Conservation (phyloP, 1,140 invertebrate species). For the Mizuhopecten yessoensis region DNA sequence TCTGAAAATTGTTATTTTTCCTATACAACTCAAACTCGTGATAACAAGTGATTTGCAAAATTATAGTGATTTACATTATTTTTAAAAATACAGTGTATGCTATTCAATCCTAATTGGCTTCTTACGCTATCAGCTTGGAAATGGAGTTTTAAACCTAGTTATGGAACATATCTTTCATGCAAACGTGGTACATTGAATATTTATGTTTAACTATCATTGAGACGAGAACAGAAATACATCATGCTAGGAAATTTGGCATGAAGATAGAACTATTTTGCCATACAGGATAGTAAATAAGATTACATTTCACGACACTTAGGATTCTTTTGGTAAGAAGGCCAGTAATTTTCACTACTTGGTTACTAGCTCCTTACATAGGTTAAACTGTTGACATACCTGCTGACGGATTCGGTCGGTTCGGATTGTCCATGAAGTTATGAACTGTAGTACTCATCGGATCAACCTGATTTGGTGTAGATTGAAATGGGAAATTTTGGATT, state of each 20-base stretch:
- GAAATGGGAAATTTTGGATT: conserved; percentile 39
- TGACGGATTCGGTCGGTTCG: background rate
- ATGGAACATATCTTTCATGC: too few relatives aligned
- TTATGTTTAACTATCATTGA: background rate
- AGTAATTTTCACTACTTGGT: background rate
- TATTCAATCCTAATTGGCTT: too few relatives aligned
- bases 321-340: background rate
- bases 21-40: too few relatives aligned
- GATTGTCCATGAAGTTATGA: conserved; percentile 27
- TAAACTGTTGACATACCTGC: conserved; percentile 25
- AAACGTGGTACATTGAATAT: too few relatives aligned
- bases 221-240: background rate
- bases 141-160: too few relatives aligned
- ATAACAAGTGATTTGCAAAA: too few relatives aligned
- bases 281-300: background rate
- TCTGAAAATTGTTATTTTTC: too few relatives aligned
- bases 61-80: too few relatives aligned
- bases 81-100: too few relatives aligned
- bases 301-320: background rate
- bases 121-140: too few relatives aligned
- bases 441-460: conserved; percentile 16
- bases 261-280: background rate
- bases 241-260: background rate
- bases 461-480: conserved; percentile 12
- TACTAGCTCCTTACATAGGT: background rate